phyloP scores from a whole-genome alignment of 2,888 invertebrate genomes.

The Pycnomerus fuliginosus region DNA sequence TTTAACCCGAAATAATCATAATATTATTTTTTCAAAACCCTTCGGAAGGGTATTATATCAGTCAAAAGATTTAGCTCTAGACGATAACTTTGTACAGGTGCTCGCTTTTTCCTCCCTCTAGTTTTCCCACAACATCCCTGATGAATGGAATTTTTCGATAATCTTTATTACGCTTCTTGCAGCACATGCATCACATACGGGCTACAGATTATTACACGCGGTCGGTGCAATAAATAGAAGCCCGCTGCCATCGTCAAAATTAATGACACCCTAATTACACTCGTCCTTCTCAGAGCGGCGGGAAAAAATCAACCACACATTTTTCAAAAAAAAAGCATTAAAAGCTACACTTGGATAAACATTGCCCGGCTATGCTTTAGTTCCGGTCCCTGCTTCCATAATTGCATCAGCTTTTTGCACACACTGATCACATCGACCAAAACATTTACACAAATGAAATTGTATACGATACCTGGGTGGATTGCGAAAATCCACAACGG shows the following conservation, averaged over 20 bases:
- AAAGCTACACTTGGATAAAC: constrained; percentile 12
- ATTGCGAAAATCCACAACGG: no score
- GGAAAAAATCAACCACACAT: constrained; percentile 8
- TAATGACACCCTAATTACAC: constrained; percentile 31
- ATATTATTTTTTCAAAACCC: no score
- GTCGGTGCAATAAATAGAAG: constrained; percentile 30
- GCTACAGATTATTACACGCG: constrained; percentile 28
- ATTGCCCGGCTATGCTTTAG: constrained; percentile 8
- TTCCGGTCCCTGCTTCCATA: constrained; percentile 12
- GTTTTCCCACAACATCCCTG: constrained; percentile 11
- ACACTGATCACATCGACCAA: no score
- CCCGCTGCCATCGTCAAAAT: constrained; percentile 27
- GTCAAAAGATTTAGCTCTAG: no score
- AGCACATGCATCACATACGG: constrained; percentile 24
- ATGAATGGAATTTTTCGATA: constrained; percentile 29
- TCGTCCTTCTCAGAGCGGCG: constrained; percentile 22
- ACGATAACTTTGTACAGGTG: no score
- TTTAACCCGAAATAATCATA: no score
- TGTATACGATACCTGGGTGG: no score
- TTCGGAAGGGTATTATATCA: no score
- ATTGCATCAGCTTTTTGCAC: constrained; percentile 14
- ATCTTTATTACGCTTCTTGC: constrained; percentile 28
- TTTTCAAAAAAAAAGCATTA: constrained; percentile 14
- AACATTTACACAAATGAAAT: no score
- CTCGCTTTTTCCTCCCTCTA: neutral